Evolutionary conservation across 2,888 invertebrate genomes (phyloP).

Genomic region (Cyclophora punctaria): DNA sequence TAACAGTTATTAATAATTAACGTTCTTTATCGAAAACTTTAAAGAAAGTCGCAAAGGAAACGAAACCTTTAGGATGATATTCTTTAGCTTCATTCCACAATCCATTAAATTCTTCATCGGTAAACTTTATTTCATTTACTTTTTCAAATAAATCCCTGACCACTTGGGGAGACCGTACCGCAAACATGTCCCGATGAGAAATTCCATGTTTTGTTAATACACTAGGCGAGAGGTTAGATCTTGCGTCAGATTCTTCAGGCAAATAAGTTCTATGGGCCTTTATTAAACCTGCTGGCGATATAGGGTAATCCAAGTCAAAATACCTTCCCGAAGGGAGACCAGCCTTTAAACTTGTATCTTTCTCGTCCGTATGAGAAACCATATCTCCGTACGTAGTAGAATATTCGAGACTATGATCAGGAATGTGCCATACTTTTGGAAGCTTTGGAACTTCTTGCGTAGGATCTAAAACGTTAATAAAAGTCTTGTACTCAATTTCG

Average conservation of each 20-base stretch:
- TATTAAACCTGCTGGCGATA: conserved; percentile 26
- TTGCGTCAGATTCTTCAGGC: conserved; percentile 33
- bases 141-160: conserved; percentile 54
- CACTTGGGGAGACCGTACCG: conserved; percentile 20
- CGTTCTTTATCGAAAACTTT: conserved; percentile 13
- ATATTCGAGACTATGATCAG: conserved; percentile 25
- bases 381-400: conserved; percentile 38
- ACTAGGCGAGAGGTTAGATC: conserved; percentile 29
- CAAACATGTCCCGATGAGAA: conserved; percentile 36
- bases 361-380: conserved; percentile 24
- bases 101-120: conserved; percentile 47
- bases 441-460: conserved; percentile 32
- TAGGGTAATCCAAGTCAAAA: conserved; percentile 30
- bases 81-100: conserved; percentile 55
- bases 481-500: conserved; percentile 48
- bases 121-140: conserved; percentile 46
- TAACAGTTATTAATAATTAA: too few species aligned
- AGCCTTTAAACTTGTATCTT: conserved; percentile 20
- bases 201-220: conserved; percentile 24
- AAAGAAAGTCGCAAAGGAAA: conserved; percentile 63
- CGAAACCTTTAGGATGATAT: conserved; percentile 49
- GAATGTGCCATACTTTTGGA: conserved; percentile 37
- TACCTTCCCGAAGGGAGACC: conserved; percentile 38
- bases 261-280: conserved; percentile 26
- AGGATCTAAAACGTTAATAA: conserved; percentile 47